Conservation (phyloP, 1,140 invertebrate genomes). For the Formica selysi region DNA sequence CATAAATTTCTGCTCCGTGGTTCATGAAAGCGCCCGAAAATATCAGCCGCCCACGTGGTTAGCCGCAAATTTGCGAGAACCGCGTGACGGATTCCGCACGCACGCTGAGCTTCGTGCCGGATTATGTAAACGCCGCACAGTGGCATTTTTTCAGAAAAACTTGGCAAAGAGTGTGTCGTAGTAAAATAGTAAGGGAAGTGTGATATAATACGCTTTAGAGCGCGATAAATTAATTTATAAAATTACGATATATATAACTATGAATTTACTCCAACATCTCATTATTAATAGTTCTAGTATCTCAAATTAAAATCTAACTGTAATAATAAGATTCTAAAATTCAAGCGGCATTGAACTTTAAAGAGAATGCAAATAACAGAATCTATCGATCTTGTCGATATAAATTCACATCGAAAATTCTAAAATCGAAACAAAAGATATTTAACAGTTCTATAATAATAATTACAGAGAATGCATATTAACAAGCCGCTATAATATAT, state of each 20-base stretch:
- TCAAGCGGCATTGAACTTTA: background rate
- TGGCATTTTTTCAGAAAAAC: constrained; percentile 43
- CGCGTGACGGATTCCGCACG: constrained; percentile 60
- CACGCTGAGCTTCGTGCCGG: constrained; percentile 50
- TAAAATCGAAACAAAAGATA: background rate
- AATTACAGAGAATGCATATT: background rate
- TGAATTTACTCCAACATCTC: no score
- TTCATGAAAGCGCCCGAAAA: constrained; percentile 81
- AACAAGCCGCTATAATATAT: no score
- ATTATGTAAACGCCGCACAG: constrained; percentile 52
- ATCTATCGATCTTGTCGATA: background rate
- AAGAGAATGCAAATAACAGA: background rate
- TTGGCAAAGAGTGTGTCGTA: constrained; percentile 12
- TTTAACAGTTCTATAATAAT: no score
- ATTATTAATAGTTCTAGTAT: background rate
- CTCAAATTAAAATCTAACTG: constrained; percentile 9
- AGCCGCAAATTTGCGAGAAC: constrained; percentile 70
- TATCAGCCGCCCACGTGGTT: constrained; percentile 76
- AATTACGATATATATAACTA: background rate
- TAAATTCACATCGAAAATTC: background rate
- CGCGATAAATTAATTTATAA: constrained; percentile 24
- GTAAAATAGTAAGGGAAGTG: background rate
- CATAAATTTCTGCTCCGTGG: constrained; percentile 79
- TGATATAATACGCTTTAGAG: background rate
- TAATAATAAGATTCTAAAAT: background rate